Conservation (phyloP, 2,113 vertebrate genomes). For the Stigmatopora nigra region DNA sequence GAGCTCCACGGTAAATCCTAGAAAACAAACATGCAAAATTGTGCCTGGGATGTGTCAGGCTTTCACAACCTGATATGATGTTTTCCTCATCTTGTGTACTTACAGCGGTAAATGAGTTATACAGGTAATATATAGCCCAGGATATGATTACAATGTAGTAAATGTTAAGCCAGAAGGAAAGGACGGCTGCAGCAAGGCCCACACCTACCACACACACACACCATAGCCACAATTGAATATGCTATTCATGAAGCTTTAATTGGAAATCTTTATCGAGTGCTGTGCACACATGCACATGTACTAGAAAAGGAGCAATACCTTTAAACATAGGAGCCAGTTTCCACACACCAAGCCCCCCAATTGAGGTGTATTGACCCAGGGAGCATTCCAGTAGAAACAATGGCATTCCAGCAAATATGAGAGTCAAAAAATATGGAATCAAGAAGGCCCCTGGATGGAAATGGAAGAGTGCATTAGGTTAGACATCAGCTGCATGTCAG, state of each 20-base stretch:
- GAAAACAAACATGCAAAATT: conserved; percentile 15
- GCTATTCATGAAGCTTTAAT: not conserved
- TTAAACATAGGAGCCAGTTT: conserved; percentile 98
- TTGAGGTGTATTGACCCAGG: conserved; percentile 91
- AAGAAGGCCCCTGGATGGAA: conserved; percentile 84
- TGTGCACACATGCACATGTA: not conserved
- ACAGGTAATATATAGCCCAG: conserved; percentile 98
- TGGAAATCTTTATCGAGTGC: not conserved
- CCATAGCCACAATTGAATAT: not conserved
- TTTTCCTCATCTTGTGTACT: conserved; percentile 53
- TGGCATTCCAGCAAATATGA: conserved; percentile 94
- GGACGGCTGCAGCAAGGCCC: conserved; percentile 90
- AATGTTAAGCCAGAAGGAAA: conserved; percentile 98
- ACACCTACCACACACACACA: conserved; percentile 74
- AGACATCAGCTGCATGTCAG: conserved; percentile 13
- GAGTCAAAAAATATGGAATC: conserved; percentile 96
- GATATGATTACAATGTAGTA: conserved; percentile 98
- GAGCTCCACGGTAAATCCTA: conserved; percentile 92
- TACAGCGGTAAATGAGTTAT: conserved; percentile 91
- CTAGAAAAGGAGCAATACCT: conserved; percentile 67
- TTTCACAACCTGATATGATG: not conserved
- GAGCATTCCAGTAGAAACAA: conserved; percentile 92
- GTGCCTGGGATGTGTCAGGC: not conserved
- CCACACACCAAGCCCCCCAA: conserved; percentile 96
- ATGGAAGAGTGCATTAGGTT: conserved; percentile 31